Base-by-base conservation (phyloP, 2,113 vertebrate species). In the Apus apus region DNA sequence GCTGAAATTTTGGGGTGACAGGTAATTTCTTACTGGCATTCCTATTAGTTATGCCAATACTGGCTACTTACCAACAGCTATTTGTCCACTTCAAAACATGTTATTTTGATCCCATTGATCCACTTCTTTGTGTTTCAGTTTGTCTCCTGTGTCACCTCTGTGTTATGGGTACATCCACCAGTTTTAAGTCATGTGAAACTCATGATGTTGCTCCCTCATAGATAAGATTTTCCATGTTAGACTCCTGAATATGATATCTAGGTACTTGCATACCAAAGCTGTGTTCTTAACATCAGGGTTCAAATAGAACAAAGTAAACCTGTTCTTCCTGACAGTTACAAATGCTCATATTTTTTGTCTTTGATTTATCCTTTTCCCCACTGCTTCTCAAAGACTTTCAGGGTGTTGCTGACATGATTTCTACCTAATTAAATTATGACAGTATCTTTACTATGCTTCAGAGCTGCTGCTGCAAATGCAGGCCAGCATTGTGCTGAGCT, bases 51-150 rank as follows among this genome's bases (percentile, higher is more conserved):
- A 70, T 72, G 30, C 9, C 30, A 56, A 20, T 61, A 32, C 50
- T 81, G 85, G 57, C 79, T 90, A 58, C 84, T 92, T 96, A 86
- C 67, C 64, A 93, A 72, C 36, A 95, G 82, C 57, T 93, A 53
- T 95, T 84, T 92, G 90, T 81, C 73, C 79, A 84, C 66, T 94
- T 95, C 1, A 4, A 96, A 93, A 81, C 85, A 86, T 88, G 90
- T 79, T 34, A 66, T 88, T 96, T 93, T 94, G 88, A 90, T 95
- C 65, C 72, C 36, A 97, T 96, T 96, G 95, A 96, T 97, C 86
- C 61, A 50, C 11, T 94, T 73, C 45, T 95, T 92, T 95, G 64
- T 93, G 80, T 81, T 96, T 85, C 83, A 51, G 29, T 84, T 90
- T 92, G 94, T 90, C 94, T 95, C 53, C 88, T 94, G 66, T 87